Percentiles rank a stretch among this genome's conserved stretches.
Evolutionary conservation across 2,797 vertebrate species (phyloP).

Genomic region (Muraenolepis orangiensis): DNA sequence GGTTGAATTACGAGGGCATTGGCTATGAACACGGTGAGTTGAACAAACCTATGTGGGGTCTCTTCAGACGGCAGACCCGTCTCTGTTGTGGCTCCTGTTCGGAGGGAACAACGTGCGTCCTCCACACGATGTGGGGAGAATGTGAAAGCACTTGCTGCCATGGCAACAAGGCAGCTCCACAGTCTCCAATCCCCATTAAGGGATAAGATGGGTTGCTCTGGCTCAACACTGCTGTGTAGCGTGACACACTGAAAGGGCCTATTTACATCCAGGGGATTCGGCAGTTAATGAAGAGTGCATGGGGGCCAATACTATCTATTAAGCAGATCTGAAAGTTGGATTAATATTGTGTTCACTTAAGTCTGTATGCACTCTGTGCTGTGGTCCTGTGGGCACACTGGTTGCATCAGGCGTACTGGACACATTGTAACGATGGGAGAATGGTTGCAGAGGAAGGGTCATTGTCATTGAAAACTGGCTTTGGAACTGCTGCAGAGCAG

Average conservation of each 20-base stretch:
- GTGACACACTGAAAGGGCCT: slow-evolving; percentile 68
- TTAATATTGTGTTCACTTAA: slow-evolving; percentile 18
- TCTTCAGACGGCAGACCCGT: slow-evolving; percentile 21
- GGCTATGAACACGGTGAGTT: slow-evolving; percentile 45
- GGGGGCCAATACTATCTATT: slow-evolving; percentile 39
- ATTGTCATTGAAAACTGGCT: slow-evolving; percentile 6
- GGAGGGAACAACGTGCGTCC: slow-evolving; percentile 57
- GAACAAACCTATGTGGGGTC: slow-evolving; percentile 35
- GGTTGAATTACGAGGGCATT: slow-evolving; percentile 42
- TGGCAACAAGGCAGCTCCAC: slow-evolving; percentile 78
- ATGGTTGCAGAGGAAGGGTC: background rate
- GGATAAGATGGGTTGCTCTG: slow-evolving; percentile 69
- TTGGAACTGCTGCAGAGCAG: slow-evolving; percentile 13
- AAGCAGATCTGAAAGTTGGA: background rate
- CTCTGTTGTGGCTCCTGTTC: slow-evolving; percentile 52
- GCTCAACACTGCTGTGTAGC: slow-evolving; percentile 67
- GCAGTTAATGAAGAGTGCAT: slow-evolving; percentile 60
- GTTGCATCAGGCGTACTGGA: background rate
- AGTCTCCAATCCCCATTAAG: slow-evolving; percentile 71
- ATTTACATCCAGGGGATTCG: slow-evolving; percentile 64
- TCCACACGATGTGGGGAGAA: slow-evolving; percentile 72
- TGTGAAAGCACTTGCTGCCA: slow-evolving; percentile 75
- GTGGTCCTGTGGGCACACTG: background rate
- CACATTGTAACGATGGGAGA: background rate
- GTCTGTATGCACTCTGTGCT: slow-evolving; percentile 13